phyloP scores from a whole-genome alignment of 2,888 invertebrate species.

The Drosophila paramelanica region DNA sequence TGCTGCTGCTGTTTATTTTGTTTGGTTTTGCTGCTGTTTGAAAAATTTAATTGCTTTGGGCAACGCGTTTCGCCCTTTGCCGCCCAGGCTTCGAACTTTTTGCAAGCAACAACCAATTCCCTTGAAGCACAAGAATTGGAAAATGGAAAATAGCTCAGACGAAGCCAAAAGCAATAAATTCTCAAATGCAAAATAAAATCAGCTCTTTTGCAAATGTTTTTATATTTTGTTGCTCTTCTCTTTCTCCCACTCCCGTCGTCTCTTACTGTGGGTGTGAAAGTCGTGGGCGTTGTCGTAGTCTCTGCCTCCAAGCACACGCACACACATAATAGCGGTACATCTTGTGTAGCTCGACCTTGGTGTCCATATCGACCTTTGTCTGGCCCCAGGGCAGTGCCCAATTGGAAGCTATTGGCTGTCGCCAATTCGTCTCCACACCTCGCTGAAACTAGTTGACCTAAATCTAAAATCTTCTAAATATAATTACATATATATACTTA shows the following conservation, averaged over 20 bases:
- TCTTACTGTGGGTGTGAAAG: constrained; percentile 10
- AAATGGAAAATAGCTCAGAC: constrained; percentile 50
- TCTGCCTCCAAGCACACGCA: constrained; percentile 25
- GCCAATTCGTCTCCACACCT: constrained; percentile 36
- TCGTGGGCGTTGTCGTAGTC: constrained; percentile 36
- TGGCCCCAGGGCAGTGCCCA: constrained; percentile 35
- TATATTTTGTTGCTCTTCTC: constrained; percentile 14
- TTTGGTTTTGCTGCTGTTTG: constrained; percentile 20
- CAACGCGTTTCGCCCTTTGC: constrained; percentile 44
- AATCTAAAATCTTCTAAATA: not conserved
- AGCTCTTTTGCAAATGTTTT: constrained; percentile 35
- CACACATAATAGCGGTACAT: constrained; percentile 32
- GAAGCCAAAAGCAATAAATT: constrained; percentile 69
- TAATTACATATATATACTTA: not conserved
- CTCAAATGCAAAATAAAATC: constrained; percentile 71
- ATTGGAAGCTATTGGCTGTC: constrained; percentile 34
- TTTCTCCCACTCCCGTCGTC: not conserved
- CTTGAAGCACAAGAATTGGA: constrained; percentile 42
- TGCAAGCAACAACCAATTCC: constrained; percentile 53
- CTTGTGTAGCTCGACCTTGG: constrained; percentile 60
- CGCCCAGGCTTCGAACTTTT: constrained; percentile 25
- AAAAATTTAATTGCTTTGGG: constrained; percentile 73
- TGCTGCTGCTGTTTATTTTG: constrained; percentile 7
- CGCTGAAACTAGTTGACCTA: constrained; percentile 5
- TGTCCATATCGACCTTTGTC: constrained; percentile 60